phyloP scores from a whole-genome alignment of 2,797 vertebrate genomes.

The Chromobotia macracanthus region DNA sequence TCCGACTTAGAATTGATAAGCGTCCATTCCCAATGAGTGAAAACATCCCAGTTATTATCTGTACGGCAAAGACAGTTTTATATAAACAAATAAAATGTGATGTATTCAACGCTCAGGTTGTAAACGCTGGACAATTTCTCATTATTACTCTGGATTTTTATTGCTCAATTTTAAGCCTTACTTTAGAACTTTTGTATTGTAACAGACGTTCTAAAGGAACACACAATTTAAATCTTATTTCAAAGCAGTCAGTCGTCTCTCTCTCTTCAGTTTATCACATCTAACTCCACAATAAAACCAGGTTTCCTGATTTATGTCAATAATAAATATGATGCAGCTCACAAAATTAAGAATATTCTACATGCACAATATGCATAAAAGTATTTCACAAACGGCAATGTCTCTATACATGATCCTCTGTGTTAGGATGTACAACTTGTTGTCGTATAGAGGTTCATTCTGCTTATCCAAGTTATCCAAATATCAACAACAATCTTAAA shows the following conservation, averaged over 20 bases:
- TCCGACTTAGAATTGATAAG: constrained; percentile 52
- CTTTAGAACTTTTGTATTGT: constrained; percentile 40
- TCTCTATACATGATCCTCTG: too few species aligned
- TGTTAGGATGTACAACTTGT: too few species aligned
- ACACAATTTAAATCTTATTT: constrained; percentile 36
- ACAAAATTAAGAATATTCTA: not conserved
- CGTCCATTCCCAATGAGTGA: constrained; percentile 46
- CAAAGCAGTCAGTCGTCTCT: not conserved
- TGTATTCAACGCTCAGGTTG: constrained; percentile 44
- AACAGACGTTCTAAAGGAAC: constrained; percentile 24
- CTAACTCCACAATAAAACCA: not conserved
- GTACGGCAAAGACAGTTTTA: constrained; percentile 34
- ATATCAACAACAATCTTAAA: not conserved
- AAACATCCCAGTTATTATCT: constrained; percentile 53
- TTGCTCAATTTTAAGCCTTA: constrained; percentile 22
- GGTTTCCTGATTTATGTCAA: not conserved
- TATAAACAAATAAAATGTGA: constrained; percentile 56
- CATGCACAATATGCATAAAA: not conserved
- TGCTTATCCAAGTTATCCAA: not conserved
- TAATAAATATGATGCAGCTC: not conserved
- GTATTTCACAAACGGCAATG: not conserved
- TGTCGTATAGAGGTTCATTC: too few species aligned
- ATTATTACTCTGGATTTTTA: constrained; percentile 36
- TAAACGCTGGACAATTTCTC: constrained; percentile 47
- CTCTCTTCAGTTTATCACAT: not conserved